Base-by-base conservation (phyloP, 2,888 invertebrate genomes). In the Tinea trinotella region DNA sequence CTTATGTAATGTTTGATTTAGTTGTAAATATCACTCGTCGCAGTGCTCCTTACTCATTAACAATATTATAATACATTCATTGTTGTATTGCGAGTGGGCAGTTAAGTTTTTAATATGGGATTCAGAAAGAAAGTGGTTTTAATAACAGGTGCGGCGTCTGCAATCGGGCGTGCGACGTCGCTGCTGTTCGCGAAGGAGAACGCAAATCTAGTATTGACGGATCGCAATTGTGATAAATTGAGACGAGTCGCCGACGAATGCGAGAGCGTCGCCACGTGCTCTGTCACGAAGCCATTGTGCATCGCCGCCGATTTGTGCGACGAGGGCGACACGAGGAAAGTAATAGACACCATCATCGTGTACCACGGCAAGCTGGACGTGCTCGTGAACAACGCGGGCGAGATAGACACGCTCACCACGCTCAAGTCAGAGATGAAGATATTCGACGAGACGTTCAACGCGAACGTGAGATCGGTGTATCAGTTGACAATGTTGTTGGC, bases 311-410 rank as follows among this genome's bases (percentile, higher is more conserved):
- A 46, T 10, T 9, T 19, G 18, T 19, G 4, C 1, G 7, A 19
- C 18, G 46, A 46, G 7, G 1, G n/a, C 10, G 46, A 46, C 19
- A 17, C 10, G 3, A 19, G n/a, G 10, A 17, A 17, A 19, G 22
- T 49, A 12, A 9, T 49, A 17, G 22, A 49, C 12, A n/a, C 5
- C 12, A 5, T 22, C 3, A 13, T 49, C 6, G 18, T 3, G 12
- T 22, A 49, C 10, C 18, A 49, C 22, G 49, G 49, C 49, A 19
- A n/a, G 60, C 81, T 96, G 9, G 92, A 96, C 79, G 89, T 95
- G 30, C 71, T 95, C 48, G 88, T 96, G 2, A 96, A 97, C 70
- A 95, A 93, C 77, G 97, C 97, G 22, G 97, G 97, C 6, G 40
- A 40, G 4, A 88, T 92, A 20, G 78, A 95, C 52, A 90, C 91